Evolutionary conservation across 2,888 invertebrate species (phyloP).

Genomic region (Sussaba pulchella): DNA sequence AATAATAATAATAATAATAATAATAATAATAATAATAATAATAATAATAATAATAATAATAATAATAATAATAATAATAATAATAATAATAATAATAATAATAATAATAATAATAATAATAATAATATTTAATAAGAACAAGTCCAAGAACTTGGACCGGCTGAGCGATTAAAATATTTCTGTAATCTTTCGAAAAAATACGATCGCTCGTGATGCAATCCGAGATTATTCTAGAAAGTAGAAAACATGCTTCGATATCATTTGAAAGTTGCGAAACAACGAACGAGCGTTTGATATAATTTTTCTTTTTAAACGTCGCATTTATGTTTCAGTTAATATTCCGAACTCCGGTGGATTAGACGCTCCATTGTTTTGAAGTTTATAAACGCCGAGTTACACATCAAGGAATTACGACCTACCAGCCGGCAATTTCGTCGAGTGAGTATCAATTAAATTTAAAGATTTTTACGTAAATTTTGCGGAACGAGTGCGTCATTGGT

Average conservation of each 20-base stretch:
- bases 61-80: too few relatives aligned
- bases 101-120: too few relatives aligned
- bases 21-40: too few relatives aligned
- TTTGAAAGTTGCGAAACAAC: constrained; percentile 49
- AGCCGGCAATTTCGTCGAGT: constrained; percentile 18
- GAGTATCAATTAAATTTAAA: constrained; percentile 35
- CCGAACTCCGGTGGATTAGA: constrained; percentile 43
- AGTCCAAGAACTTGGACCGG: constrained; percentile 2
- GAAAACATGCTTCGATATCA: background rate
- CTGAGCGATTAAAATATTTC: constrained; percentile 35
- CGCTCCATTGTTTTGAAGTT: constrained; percentile 29
- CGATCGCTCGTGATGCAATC: background rate
- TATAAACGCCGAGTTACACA: background rate
- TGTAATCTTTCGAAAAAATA: background rate
- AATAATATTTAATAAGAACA: too few relatives aligned
- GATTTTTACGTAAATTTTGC: background rate
- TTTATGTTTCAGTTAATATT: constrained; percentile 52
- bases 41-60: too few relatives aligned
- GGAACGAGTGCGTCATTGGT: background rate
- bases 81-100: too few relatives aligned
- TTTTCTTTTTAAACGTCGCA: constrained; percentile 37
- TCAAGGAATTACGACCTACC: constrained; percentile 3
- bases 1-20: too few relatives aligned
- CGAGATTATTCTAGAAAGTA: background rate
- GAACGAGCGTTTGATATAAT: constrained; percentile 19